phyloP scores from a whole-genome alignment of 2,113 vertebrate species.

The Pleuronectes platessa region DNA sequence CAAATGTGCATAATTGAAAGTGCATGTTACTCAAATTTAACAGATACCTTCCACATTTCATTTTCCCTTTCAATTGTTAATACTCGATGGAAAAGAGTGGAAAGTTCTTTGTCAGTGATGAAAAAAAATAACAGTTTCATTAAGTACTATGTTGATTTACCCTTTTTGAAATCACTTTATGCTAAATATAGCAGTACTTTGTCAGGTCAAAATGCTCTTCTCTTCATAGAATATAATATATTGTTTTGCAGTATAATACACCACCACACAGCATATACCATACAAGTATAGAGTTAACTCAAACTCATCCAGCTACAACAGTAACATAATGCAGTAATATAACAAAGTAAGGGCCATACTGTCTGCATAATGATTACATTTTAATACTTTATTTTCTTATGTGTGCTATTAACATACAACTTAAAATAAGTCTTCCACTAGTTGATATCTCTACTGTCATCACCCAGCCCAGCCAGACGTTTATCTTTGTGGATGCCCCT shows the following conservation, averaged over 20 bases:
- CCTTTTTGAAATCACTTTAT: no score
- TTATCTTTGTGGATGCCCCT: slow-evolving; percentile 65
- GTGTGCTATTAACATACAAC: no score
- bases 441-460: slow-evolving; percentile 52
- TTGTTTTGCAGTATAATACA: neutral
- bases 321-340: neutral
- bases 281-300: neutral
- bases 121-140: neutral
- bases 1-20: slow-evolving; percentile 8
- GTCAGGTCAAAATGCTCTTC: no score
- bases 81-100: no score
- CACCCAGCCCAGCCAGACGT: slow-evolving; percentile 36
- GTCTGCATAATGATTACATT: neutral
- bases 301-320: neutral
- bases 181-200: no score
- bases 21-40: neutral
- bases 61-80: no score
- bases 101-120: no score
- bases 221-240: neutral
- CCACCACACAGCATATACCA: neutral
- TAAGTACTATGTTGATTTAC: neutral
- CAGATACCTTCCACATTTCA: no score
- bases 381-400: neutral
- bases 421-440: neutral
- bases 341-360: neutral